Evolutionary conservation across 2,113 vertebrate genomes (phyloP).

Genomic region (Mustelus asterias): DNA sequence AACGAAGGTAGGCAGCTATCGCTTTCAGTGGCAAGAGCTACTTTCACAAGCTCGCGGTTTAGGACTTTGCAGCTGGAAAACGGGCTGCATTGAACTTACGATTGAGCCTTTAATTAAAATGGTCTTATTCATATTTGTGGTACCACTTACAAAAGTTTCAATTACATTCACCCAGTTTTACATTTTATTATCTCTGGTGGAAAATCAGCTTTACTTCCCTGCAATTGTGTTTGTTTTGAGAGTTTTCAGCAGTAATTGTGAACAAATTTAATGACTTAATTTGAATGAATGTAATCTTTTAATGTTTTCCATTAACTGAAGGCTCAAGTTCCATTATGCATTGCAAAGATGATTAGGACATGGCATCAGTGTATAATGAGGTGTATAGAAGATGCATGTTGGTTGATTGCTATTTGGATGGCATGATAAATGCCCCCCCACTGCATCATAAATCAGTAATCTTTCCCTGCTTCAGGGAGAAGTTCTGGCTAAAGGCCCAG

Average conservation of each 20-base stretch:
- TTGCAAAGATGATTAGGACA: neutral
- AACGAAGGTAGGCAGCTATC: constrained; percentile 61
- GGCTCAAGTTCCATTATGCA: neutral
- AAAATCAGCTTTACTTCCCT: neutral
- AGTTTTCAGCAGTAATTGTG: neutral
- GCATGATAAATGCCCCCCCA: neutral
- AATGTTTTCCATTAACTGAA: neutral
- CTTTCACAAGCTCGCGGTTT: neutral
- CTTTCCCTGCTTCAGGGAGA: neutral
- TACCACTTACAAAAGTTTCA: neutral
- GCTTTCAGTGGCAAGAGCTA: constrained; percentile 4
- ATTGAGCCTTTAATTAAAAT: neutral
- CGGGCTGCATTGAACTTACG: neutral
- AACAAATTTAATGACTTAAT: neutral
- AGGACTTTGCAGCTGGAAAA: neutral
- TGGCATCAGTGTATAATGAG: neutral
- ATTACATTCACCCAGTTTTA: neutral
- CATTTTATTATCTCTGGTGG: neutral
- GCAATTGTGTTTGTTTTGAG: neutral
- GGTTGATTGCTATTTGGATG: neutral
- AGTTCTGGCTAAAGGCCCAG: neutral
- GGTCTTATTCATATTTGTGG: neutral
- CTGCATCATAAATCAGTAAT: neutral
- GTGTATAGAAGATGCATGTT: neutral
- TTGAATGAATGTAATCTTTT: neutral